Evolutionary conservation across 2,113 vertebrate species (phyloP).

Genomic region (Aptenodytes patagonicus): DNA sequence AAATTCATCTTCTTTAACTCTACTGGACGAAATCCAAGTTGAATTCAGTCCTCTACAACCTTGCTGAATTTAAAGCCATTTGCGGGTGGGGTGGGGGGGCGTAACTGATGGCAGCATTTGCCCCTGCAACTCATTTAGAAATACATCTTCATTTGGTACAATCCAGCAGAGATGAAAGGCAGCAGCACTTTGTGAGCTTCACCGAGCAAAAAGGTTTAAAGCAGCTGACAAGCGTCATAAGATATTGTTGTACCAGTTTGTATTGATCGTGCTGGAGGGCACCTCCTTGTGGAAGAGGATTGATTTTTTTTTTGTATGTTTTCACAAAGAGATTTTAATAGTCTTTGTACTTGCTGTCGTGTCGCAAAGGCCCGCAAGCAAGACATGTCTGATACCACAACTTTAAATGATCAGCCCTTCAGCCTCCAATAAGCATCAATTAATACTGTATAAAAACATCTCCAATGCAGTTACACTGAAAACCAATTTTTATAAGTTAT

Average conservation of each 20-base stretch:
- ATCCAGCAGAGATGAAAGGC: slow-evolving; percentile 13
- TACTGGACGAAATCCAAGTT: not conserved
- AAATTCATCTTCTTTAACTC: slow-evolving; percentile 17
- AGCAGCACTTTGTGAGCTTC: slow-evolving; percentile 40
- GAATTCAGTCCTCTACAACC: not conserved
- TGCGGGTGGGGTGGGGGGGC: not conserved
- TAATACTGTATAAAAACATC: slow-evolving; percentile 35
- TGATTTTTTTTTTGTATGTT: slow-evolving; percentile 66
- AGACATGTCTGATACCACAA: slow-evolving; percentile 53
- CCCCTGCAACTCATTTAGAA: slow-evolving; percentile 10
- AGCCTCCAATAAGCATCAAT: slow-evolving; percentile 45
- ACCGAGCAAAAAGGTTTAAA: slow-evolving; percentile 62
- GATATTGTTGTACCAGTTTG: slow-evolving; percentile 35
- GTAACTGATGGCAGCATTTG: slow-evolving; percentile 37
- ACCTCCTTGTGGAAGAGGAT: slow-evolving; percentile 74
- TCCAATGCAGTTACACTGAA: slow-evolving; percentile 39
- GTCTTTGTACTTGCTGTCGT: slow-evolving; percentile 65
- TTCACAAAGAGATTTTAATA: slow-evolving; percentile 74
- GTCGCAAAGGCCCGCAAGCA: slow-evolving; percentile 51
- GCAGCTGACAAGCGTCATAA: slow-evolving; percentile 32
- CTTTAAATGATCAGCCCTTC: slow-evolving; percentile 61
- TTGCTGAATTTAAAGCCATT: not conserved
- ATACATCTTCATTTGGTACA: slow-evolving; percentile 39
- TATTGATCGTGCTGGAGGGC: slow-evolving; percentile 72
- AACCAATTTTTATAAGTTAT: slow-evolving; percentile 34